Evolutionary conservation across 1,140 invertebrate genomes (phyloP), one percentile per base, ranked within the genome.

Genomic region (Nebria ingens): DNA sequence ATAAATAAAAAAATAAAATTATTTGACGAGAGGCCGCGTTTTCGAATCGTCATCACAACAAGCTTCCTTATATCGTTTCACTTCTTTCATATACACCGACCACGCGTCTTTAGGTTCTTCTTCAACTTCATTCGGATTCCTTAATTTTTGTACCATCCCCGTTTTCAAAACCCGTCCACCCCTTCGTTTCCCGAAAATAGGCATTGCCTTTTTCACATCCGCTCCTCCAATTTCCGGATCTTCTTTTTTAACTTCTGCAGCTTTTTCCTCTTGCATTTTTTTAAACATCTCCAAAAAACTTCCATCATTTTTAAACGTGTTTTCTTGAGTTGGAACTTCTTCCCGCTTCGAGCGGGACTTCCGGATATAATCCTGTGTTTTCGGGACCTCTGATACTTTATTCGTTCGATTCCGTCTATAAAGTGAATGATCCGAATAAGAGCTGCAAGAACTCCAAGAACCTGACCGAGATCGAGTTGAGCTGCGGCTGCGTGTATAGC

Each of bases 1-100:
- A 19, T 42, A 11, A 12, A 53, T 53, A 21, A 40, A 57, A 38
- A 54, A 25, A 52, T 53, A 59, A 51, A 57, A 58, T 76, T 82
- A 95, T 82, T 95, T 94, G 40, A 95, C 91, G 51, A 96, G 76
- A 12, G 91, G 91, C 61, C 91, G 77, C 50, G 89, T 94, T 71
- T 92, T 93, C 61, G 90, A 83, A 67, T 94, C 91, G 65, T 93
- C 90, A 68, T 93, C 88, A 71, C 91, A 94, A 54, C 87, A 90
- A 49, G 89, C 86, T 68, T 92, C 89, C 66, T 89, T 85, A 64
- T 95, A 96, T 65, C 89, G 88, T 67, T 91, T 87, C 4, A 96
- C 92, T 80, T 95, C 92, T 21, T 85, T 86, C 82, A 95, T 85
- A 65, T 96, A 96, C 1, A 91, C 71, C 0, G 89, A 87, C 91